A percentile compares a stretch with the other conserved stretches of the same genome.
phyloP scores from a whole-genome alignment of 2,888 invertebrate species.

The Rhingia campestris region DNA sequence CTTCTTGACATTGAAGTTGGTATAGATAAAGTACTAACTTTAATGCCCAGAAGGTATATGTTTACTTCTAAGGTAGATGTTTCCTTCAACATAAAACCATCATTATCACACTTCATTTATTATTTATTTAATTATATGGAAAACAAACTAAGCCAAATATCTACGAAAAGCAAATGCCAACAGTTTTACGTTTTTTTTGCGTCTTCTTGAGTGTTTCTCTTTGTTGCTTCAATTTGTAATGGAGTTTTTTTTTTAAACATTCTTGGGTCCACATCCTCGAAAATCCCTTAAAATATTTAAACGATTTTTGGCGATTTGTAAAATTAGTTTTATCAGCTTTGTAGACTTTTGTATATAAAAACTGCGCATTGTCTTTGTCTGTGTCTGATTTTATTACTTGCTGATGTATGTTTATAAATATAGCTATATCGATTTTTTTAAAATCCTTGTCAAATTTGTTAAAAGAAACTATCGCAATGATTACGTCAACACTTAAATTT shows the following conservation, averaged over 20 bases:
- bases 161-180: no score
- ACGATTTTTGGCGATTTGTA: slow-evolving; percentile 44
- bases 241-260: slow-evolving; percentile 27
- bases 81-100: no score
- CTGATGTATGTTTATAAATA: background rate
- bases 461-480: no score
- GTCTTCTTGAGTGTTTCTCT: slow-evolving; percentile 10
- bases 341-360: background rate
- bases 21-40: no score
- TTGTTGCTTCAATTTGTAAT: slow-evolving; percentile 37
- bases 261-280: slow-evolving; percentile 23
- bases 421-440: background rate
- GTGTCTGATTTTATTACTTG: background rate
- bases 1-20: no score
- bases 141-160: no score
- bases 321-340: slow-evolving; percentile 30
- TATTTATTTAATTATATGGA: no score
- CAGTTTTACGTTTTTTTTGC: background rate
- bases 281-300: slow-evolving; percentile 55
- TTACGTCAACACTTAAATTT: no score
- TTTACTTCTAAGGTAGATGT: no score
- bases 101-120: no score
- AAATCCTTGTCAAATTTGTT: no score
- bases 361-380: background rate
- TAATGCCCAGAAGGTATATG: no score